Evolutionary conservation across 2,888 invertebrate species (phyloP).

Genomic region (Mythimna pallens): DNA sequence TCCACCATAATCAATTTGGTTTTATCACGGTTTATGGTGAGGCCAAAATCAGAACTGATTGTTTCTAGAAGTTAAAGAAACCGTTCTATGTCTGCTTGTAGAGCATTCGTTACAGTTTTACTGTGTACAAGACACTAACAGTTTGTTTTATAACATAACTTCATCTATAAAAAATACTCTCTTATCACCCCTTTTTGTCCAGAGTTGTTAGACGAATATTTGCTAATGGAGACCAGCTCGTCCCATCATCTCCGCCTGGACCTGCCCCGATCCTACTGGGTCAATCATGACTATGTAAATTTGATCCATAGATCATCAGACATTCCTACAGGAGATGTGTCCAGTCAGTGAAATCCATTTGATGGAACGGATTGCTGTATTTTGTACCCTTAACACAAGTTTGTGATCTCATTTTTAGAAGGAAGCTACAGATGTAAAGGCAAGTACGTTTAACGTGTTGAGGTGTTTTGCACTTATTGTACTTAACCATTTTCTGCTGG

Average conservation of each 20-base stretch:
- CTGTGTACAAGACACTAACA: neutral
- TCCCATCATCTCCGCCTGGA: neutral
- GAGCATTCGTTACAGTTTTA: too few species aligned
- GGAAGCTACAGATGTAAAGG: neutral
- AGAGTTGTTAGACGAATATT: neutral
- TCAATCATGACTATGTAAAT: neutral
- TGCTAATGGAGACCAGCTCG: neutral
- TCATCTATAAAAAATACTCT: neutral
- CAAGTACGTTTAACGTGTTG: neutral
- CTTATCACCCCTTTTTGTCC: neutral
- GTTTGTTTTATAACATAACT: neutral
- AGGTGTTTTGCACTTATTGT: neutral
- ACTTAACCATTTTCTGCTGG: neutral
- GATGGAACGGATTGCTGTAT: neutral
- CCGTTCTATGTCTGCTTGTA: too few species aligned
- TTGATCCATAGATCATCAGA: neutral
- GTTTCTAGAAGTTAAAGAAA: too few species aligned
- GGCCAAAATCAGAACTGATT: too few species aligned
- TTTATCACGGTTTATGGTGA: too few species aligned
- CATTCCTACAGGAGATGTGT: neutral
- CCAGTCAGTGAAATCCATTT: neutral
- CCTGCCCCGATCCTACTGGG: neutral
- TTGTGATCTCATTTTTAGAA: neutral
- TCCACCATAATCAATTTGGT: too few species aligned
- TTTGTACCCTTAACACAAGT: neutral